A percentile compares a stretch with the other conserved stretches of the same genome.
Conservation (phyloP, 2,797 vertebrate species). For the Euphonia xanthogaster region DNA sequence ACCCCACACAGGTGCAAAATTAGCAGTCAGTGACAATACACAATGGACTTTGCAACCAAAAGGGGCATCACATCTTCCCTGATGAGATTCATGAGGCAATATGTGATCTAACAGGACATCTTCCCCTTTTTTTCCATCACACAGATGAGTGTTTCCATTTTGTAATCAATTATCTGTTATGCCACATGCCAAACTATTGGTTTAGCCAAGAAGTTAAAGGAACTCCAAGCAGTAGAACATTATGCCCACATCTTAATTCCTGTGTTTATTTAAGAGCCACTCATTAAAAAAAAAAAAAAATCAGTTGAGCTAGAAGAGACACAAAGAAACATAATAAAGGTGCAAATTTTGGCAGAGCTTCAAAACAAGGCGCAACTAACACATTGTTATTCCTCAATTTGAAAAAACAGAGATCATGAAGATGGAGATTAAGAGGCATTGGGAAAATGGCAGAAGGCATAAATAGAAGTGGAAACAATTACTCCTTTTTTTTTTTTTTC, state of each 20-base stretch:
- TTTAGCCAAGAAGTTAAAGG: neutral
- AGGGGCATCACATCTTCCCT: neutral
- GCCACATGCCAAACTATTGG: neutral
- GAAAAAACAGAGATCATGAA: neutral
- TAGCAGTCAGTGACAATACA: rapidly evolving
- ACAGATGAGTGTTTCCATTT: neutral
- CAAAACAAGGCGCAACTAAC: neutral
- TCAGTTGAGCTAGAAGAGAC: neutral
- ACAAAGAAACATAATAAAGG: neutral
- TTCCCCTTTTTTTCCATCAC: neutral
- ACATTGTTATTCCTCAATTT: rapidly evolving
- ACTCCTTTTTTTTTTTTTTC: neutral
- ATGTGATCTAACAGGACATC: neutral
- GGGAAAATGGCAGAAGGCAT: neutral
- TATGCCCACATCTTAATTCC: neutral
- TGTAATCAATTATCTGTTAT: neutral
- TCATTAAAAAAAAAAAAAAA: neutral
- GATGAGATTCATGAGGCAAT: neutral
- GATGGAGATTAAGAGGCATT: neutral
- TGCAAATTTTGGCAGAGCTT: neutral
- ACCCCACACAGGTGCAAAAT: rapidly evolving
- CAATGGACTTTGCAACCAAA: neutral
- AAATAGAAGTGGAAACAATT: neutral
- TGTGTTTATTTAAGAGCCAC: neutral
- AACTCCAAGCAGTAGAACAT: neutral